Conservation (phyloP, 2,113 vertebrate species). For the Mirounga angustirostris region DNA sequence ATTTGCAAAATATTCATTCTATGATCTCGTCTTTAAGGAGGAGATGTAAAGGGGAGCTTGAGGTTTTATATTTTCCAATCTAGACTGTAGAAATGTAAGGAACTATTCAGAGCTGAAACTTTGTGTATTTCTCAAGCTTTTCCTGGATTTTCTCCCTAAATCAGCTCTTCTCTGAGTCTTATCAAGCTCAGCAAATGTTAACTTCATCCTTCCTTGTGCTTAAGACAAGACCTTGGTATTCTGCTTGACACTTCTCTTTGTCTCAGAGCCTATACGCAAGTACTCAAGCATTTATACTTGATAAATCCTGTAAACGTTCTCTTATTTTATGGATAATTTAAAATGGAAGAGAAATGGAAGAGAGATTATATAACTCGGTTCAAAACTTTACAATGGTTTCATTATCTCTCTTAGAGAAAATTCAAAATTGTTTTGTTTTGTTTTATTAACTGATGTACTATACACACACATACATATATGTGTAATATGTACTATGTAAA, state of each 20-base stretch:
- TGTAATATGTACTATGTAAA: not conserved
- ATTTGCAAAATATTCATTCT: not conserved
- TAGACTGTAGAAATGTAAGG: not conserved
- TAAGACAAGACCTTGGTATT: not conserved
- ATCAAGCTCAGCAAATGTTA: not conserved
- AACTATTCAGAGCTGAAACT: not conserved
- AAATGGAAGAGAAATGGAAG: not conserved
- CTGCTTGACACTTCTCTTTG: not conserved
- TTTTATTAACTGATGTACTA: not conserved
- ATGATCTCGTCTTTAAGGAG: not conserved
- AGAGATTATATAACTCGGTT: not conserved
- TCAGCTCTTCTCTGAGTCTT: not conserved
- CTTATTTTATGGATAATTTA: constrained; percentile 31
- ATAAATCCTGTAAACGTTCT: not conserved
- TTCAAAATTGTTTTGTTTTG: not conserved
- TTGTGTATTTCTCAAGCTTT: not conserved
- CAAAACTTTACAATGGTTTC: not conserved
- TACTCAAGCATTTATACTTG: not conserved
- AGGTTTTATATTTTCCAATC: not conserved
- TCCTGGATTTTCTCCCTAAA: not conserved
- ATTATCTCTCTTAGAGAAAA: not conserved
- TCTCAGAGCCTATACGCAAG: not conserved
- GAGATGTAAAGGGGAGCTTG: not conserved
- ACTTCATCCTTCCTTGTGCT: not conserved
- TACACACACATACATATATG: not conserved